Conservation (phyloP, 2,797 vertebrate species). For the Champsocephalus esox region DNA sequence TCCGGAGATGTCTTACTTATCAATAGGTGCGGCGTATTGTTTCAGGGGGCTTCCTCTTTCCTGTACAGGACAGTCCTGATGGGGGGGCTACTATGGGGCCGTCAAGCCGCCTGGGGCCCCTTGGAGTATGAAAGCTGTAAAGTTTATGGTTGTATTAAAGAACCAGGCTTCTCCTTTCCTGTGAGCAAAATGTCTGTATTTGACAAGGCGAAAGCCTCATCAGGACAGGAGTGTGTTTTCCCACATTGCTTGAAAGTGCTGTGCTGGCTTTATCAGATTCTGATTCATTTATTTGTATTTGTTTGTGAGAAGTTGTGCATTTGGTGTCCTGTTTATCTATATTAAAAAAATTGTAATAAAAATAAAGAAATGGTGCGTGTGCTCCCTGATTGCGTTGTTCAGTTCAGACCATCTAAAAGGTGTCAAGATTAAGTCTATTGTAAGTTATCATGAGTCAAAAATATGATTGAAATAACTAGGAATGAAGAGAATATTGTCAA, state of each 20-base stretch:
- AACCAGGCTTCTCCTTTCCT: slow-evolving; percentile 53
- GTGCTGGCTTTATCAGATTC: slow-evolving; percentile 33
- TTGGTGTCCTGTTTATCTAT: slow-evolving; percentile 28
- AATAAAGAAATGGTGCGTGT: neutral
- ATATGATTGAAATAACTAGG: slow-evolving; percentile 45
- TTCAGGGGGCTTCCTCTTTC: slow-evolving; percentile 86
- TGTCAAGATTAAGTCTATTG: slow-evolving; percentile 39
- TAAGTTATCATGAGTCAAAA: slow-evolving; percentile 21
- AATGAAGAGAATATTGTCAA: slow-evolving; percentile 37
- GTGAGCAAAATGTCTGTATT: slow-evolving; percentile 23
- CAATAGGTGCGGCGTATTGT: slow-evolving; percentile 79
- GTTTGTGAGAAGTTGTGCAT: slow-evolving; percentile 33
- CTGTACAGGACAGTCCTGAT: slow-evolving; percentile 70
- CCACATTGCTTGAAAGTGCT: slow-evolving; percentile 38
- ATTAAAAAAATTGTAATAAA: slow-evolving; percentile 25
- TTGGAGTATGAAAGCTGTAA: slow-evolving; percentile 44
- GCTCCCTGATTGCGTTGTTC: neutral
- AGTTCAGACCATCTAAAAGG: slow-evolving; percentile 21
- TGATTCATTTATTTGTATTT: slow-evolving; percentile 52
- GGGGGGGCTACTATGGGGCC: slow-evolving; percentile 37
- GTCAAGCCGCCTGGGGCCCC: slow-evolving; percentile 46
- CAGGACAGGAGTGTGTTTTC: slow-evolving; percentile 46
- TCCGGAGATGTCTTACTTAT: slow-evolving; percentile 78
- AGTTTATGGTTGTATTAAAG: slow-evolving; percentile 45
- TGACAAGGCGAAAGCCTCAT: slow-evolving; percentile 36